Evolutionary conservation across 2,888 invertebrate species (phyloP), one percentile per base, ranked within the genome.

Genomic region (Bursaphelenchus okinawaensis): DNA sequence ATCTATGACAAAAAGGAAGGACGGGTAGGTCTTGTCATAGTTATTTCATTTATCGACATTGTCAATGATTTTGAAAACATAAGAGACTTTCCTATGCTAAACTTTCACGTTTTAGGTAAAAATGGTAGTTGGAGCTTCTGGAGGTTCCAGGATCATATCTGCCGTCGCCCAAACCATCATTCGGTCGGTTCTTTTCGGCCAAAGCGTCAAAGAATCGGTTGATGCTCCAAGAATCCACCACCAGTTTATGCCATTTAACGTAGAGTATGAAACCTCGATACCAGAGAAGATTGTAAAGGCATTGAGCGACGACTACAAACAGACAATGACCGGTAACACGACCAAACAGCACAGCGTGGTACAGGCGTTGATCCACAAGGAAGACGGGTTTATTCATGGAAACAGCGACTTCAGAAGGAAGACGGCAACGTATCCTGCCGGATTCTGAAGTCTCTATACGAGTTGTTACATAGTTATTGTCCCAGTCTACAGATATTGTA

Each of bases 161-260:
- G 64, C 72, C 16, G 57, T 66, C 16, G 83, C 85, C 12, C 83
- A 80, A 67, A 88, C 89, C 8, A 86, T 89, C 52, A 87, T 90
- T 71, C 87, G 89, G 52, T 87, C 88, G 71, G 82, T 92, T 20
- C 91, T 90, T 89, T 88, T 91, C 82, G 87, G 86, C 4, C 87
- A 90, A 75, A 87, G 88, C 16, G 87, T 92, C 62, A 90, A 91
- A 80, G 87, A 90, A 79, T 90, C 92, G 0, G 71, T 80, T 8
- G 80, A 80, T 63, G 75, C 79, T 24, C 80, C 80, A 4, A 63
- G 80, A 50, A 70, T 80, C 66, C 80, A 80, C 63, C 78, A 80
- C 63, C 80, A 80, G 59, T 80, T 76, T 61, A 63, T 77, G 23
- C 74, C 74, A 8, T 63, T 60, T 31, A 55, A 67, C 31, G 67